Evolutionary conservation across 2,888 invertebrate genomes (phyloP), one percentile per base, ranked within the genome.

Genomic region (Acanthosepion lycidas): DNA sequence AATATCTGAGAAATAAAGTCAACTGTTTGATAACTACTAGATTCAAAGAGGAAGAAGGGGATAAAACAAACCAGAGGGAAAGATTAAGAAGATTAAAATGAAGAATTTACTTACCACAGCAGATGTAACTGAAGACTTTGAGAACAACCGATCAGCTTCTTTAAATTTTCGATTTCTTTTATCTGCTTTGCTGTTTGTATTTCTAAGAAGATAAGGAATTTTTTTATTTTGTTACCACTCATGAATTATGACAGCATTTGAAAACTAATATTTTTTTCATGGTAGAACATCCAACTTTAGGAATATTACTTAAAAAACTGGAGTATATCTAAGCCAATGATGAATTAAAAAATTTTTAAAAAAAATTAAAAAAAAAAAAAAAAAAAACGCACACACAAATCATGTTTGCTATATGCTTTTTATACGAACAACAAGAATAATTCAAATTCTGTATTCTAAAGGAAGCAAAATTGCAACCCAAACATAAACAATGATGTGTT

Each of bases 121-220:
- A 51, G 97, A 97, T 48, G 99, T 99, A 96, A 99, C 99, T 55
- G 99, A 99, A 18, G 99, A 99, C 98, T 99, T 99, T 0, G 99
- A 99, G 97, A 99, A 99, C 23, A 99, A 98, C 97, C 99, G 98
- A 97, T 99, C 99, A 23, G 99, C 99, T 97, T 99, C 99, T 98
- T 99, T 99, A 96, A 99, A 99, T 97, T 99, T 99, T 96, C 99
- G 98, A 97, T 99, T 99, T 94, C 99, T 98, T 98, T 99, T 99
- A 97, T 99, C 99, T 94, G 99, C 98, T 98, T 99, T 99, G 94
- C 99, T 99, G 97, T 99, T 99, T 49, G 99, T 99, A 95, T 98
- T 99, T 98, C 99, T 99, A 97, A 91, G 96, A 96, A 49, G 91
- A 94, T 20, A 49, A 94, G 26, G 59, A 26, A n/a, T 55, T n/a